Evolutionary conservation across 2,113 vertebrate species (phyloP), one percentile per base, ranked within the genome.

Genomic region (Myrmophylax atrothorax): DNA sequence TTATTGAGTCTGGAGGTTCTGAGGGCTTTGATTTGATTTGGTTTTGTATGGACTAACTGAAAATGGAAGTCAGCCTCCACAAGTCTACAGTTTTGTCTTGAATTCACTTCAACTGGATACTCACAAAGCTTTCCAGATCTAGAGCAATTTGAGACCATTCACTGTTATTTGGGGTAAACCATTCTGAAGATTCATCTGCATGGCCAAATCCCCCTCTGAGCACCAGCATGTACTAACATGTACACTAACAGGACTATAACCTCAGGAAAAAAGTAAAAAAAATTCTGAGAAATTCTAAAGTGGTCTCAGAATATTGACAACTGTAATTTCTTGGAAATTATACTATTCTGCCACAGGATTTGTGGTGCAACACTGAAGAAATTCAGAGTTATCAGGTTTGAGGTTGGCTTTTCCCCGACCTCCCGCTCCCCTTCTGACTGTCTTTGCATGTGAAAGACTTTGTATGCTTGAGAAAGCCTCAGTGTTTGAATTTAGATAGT

Each of bases 201-300:
- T 13, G 13, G 72, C 18, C 75, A 77, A 78, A 69, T 56, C 33
- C 19, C 56, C 23, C 31, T 38, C 58, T 7, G 74, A 47, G 52
- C 69, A 75, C 18, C 47, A 89, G 29, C 59, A n/a, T 6, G 14
- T 67, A 20, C 19, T 10, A 62, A 70, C n/a, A 28, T 2, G 28
- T 8, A 37, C 50, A 46, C 4, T 15, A 72, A 74, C 35, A 56
- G 10, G 23, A 78, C 4, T 19, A 40, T 9, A 19, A 75, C 15
- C 64, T 74, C 90, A 59, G 35, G 29, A 68, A 60, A 52, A 86
- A 53, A 37, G 5, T 10, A 7, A 53, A 42, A 76, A 42, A 42
- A 5, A n/a, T n/a, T 7, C 1, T 3, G 2, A 5, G 0, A 18
- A 15, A 14, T 58, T 77, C 42, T 55, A 3, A 84, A 42, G 46